Percentiles rank a stretch among this genome's conserved stretches.
These are phyloP conservation scores for Lycorma delicatula DNA, from an alignment of 1,140 invertebrate genomes.

Conservation along the genomic window DNA sequence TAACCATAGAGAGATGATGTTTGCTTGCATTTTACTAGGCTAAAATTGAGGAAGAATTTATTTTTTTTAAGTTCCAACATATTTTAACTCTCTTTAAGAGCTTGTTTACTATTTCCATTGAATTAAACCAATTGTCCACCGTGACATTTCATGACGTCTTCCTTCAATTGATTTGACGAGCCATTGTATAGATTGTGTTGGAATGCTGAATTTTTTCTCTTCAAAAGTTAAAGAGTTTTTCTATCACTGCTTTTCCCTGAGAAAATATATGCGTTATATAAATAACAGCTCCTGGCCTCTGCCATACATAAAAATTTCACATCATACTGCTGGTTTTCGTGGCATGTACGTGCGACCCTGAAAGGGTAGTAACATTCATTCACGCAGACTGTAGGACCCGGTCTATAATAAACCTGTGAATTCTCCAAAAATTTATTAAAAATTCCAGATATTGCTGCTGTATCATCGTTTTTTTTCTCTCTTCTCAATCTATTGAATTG, in stretches of 20 bases:
- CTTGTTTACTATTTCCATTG: constrained; percentile 32
- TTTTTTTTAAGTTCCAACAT: constrained; percentile 40
- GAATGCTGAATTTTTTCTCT: constrained; percentile 24
- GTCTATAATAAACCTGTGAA: too few species aligned
- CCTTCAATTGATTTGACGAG: constrained; percentile 29
- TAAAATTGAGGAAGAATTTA: constrained; percentile 33
- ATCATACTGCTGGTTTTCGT: constrained; percentile 39
- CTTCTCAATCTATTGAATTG: too few species aligned
- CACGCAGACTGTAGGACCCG: not conserved
- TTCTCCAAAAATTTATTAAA: too few species aligned
- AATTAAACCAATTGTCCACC: constrained; percentile 38
- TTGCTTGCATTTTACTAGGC: constrained; percentile 5
- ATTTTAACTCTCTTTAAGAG: constrained; percentile 30
- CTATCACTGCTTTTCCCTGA: too few species aligned
- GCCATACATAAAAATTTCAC: too few species aligned
- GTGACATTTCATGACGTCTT: constrained; percentile 33
- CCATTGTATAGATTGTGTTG: constrained; percentile 28
- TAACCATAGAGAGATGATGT: constrained; percentile 14
- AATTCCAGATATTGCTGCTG: too few species aligned
- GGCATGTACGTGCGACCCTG: constrained; percentile 38
- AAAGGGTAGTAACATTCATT: constrained; percentile 23
- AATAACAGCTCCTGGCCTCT: too few species aligned
- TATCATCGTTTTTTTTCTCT: too few species aligned
- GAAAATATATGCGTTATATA: too few species aligned
- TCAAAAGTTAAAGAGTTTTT: too few species aligned